phyloP scores from a whole-genome alignment of 2,113 vertebrate genomes.

The Lampris megalopsis region DNA sequence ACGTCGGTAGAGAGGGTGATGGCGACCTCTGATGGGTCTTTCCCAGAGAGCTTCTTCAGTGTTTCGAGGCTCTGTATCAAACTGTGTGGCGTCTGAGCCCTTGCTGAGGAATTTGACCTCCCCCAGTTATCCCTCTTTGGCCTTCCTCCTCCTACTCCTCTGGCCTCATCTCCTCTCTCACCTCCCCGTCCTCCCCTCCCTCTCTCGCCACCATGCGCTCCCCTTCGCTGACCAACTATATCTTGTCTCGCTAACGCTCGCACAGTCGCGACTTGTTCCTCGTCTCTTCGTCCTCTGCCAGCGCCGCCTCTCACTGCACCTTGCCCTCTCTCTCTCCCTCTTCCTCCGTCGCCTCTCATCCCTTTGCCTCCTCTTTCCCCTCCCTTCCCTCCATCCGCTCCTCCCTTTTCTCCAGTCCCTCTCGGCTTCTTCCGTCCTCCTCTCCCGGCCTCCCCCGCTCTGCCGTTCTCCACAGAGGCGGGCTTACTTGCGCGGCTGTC shows the following conservation, averaged over 20 bases:
- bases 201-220: constrained; percentile 30
- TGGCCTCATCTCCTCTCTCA: constrained; percentile 56
- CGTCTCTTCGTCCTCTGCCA: constrained; percentile 9
- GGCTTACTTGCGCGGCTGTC: too few relatives aligned
- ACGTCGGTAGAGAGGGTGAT: constrained; percentile 85
- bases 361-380: not conserved
- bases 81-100: constrained; percentile 55
- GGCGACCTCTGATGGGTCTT: constrained; percentile 87
- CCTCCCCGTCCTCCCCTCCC: constrained; percentile 49
- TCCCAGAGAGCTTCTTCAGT: constrained; percentile 84
- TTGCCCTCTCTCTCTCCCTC: not conserved
- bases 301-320: not conserved
- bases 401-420: constrained; percentile 17
- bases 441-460: too few relatives aligned
- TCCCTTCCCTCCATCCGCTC: not conserved
- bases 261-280: constrained; percentile 50
- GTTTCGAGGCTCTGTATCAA: constrained; percentile 82
- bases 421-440: too few relatives aligned
- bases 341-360: not conserved
- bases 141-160: constrained; percentile 36
- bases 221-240: constrained; percentile 9
- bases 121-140: constrained; percentile 22
- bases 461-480: too few relatives aligned
- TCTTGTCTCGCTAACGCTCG: constrained; percentile 2
- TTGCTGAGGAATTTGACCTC: constrained; percentile 50